These are phyloP conservation scores for Acrocephalus arundinaceus DNA, from an alignment of 2,113 vertebrate genomes.

Conservation along the genomic window DNA sequence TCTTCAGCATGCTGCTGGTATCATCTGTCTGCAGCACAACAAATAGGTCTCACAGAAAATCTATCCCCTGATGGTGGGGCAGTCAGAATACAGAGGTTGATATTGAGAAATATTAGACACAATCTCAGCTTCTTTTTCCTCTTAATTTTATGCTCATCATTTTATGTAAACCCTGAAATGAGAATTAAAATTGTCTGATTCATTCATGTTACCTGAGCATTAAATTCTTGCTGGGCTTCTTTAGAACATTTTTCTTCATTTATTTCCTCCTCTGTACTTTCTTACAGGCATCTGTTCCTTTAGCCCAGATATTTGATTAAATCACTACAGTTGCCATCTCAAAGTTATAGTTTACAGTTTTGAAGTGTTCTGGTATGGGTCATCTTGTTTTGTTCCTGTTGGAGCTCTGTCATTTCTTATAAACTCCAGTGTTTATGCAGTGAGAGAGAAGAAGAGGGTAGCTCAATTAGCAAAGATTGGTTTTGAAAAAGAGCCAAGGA, in stretches of 20 bases:
- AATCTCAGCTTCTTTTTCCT: background rate
- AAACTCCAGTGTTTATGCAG: background rate
- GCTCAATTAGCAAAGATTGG: background rate
- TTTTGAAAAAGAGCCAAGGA: background rate
- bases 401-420: background rate
- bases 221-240: background rate
- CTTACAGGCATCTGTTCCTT: background rate
- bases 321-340: rapidly evolving
- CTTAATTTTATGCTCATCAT: background rate
- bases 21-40: background rate
- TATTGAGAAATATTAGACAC: background rate
- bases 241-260: background rate
- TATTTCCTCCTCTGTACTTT: background rate
- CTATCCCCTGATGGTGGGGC: background rate
- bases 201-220: background rate
- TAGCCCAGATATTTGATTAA: background rate
- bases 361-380: background rate
- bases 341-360: background rate
- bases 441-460: background rate
- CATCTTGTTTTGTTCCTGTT: background rate
- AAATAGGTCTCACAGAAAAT: background rate
- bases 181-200: background rate
- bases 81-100: background rate
- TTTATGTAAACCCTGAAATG: background rate
- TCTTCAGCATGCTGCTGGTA: background rate